These are phyloP conservation scores for Kryptolebias ocellatus DNA, from an alignment of 2,797 vertebrate genomes.

Conservation along the genomic window DNA sequence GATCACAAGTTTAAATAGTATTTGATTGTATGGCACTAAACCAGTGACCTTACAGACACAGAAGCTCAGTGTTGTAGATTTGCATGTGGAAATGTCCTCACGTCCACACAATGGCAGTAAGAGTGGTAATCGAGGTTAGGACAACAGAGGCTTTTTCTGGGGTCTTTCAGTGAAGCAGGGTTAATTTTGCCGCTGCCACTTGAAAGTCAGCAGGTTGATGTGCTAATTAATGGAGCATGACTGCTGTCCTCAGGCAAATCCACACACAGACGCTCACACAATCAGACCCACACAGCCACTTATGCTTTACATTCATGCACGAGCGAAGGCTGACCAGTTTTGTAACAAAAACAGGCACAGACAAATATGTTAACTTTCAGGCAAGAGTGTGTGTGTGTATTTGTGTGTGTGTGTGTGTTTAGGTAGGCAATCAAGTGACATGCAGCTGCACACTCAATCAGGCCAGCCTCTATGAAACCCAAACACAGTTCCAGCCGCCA, in stretches of 20 bases:
- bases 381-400: not conserved
- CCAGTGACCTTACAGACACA: conserved; percentile 11
- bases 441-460: conserved; percentile 72
- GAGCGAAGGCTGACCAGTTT: not conserved
- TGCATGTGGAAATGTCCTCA: conserved; percentile 1
- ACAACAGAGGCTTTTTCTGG: conserved; percentile 50
- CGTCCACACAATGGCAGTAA: conserved; percentile 4
- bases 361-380: conserved; percentile 37
- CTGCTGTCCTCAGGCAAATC: conserved; percentile 73
- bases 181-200: conserved; percentile 78
- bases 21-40: conserved; percentile 17
- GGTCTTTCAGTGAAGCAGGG: conserved; percentile 63
- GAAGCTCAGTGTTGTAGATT: not conserved
- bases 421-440: conserved; percentile 54
- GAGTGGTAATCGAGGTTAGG: conserved; percentile 60
- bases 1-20: conserved; percentile 41
- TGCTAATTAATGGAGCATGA: conserved; percentile 83
- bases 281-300: conserved; percentile 1
- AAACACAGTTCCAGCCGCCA: conserved; percentile 1
- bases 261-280: conserved; percentile 26
- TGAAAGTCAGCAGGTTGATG: conserved; percentile 84
- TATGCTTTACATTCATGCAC: conserved; percentile 9
- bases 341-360: conserved; percentile 34
- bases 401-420: conserved; percentile 2
- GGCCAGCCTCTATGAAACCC: conserved; percentile 24